Base-by-base conservation (phyloP, 2,888 invertebrate genomes). In the Globia sparganii region DNA sequence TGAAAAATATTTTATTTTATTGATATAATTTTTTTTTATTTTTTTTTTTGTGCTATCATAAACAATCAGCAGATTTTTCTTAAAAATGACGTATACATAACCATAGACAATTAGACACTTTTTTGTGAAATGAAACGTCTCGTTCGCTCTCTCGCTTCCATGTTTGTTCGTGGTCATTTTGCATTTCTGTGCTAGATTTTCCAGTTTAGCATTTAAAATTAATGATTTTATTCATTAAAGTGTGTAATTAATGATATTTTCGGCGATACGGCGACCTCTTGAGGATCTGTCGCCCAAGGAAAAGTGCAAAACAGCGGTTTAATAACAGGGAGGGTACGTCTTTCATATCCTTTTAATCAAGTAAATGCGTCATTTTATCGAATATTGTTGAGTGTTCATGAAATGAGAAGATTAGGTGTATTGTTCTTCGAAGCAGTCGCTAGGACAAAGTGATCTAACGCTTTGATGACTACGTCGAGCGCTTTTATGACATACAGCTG, bases 151-250 rank as follows among this genome's bases (percentile, higher is more conserved):
- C 94, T 94, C 93, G 94, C 96, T 95, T 96, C 97, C 96, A 97
- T 97, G 97, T 96, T 97, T 96, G 96, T 96, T 96, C 97, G 96
- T 96, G 94, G 95, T 96, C 94, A 95, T 95, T 96, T 95, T 93
- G 94, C 95, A 94, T 95, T 95, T 95, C 93, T 94, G 94, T 94
- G 94, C 93, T 96, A 96, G 93, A 95, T 95, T 96, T 96, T 95
- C 94, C 93, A 94, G 93, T 94, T 95, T 94, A 94, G 89, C 92
- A 90, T 93, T 92, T 92, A 92, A 91, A 93, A 94, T 95, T 95
- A 93, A 93, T 95, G 95, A 92, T 95, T 94, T 92, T 92, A 93
- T 92, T 94, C 89, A 80, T 92, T 88, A 87, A 90, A 93, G 93
- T 94, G 96, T 95, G 95, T 96, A 94, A 96, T 97, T 96, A 94